Evolutionary conservation across 2,113 vertebrate genomes (phyloP).

Genomic region (Sinocyclocheilus anshuiensis): DNA sequence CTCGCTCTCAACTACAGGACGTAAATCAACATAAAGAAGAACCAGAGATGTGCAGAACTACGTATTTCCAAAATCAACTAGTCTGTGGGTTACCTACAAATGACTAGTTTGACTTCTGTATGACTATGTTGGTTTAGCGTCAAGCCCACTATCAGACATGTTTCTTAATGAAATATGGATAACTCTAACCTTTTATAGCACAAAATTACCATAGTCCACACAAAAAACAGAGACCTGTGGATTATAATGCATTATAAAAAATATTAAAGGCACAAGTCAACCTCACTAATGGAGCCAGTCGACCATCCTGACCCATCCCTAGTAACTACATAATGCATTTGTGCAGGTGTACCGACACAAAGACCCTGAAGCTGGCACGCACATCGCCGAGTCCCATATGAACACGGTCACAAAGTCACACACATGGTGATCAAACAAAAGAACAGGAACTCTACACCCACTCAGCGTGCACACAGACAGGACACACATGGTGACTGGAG

Average conservation of each 20-base stretch:
- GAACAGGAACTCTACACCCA: slow-evolving; percentile 40
- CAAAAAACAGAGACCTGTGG: not conserved
- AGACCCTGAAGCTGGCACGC: slow-evolving; percentile 43
- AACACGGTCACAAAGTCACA: slow-evolving; percentile 35
- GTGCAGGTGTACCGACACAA: slow-evolving; percentile 28
- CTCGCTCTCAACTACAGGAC: slow-evolving; percentile 22
- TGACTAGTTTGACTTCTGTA: not conserved
- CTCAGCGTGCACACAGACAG: slow-evolving; percentile 34
- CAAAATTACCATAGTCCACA: not conserved
- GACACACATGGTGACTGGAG: slow-evolving; percentile 38
- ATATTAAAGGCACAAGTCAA: not conserved
- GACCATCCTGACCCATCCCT: not conserved
- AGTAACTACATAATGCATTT: not conserved
- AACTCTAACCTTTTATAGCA: not conserved
- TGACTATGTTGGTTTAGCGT: not conserved
- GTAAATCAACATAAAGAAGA: slow-evolving; percentile 14
- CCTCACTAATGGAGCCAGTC: not conserved
- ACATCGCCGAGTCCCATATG: slow-evolving; percentile 34
- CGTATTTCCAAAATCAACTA: not conserved
- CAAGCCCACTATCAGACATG: not conserved
- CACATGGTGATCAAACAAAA: slow-evolving; percentile 41
- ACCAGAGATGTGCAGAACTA: not conserved
- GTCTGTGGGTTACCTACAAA: not conserved
- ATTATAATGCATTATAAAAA: not conserved
- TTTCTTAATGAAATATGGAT: not conserved